Base-by-base conservation (phyloP, 2,888 invertebrate genomes). In the Papilio elwesi region DNA sequence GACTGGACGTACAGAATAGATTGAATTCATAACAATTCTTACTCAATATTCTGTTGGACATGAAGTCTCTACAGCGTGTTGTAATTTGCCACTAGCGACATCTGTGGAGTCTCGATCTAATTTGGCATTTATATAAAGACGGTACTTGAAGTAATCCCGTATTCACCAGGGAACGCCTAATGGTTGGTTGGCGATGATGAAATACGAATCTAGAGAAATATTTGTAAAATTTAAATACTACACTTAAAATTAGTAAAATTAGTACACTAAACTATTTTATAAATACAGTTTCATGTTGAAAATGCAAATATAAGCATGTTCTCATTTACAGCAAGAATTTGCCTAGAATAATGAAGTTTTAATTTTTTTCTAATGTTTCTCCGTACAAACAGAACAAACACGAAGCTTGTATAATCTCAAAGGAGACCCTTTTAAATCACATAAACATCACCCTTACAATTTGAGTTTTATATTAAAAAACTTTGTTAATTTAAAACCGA, bases 381-480 rank as follows among this genome's bases (percentile, higher is more conserved):
- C n/a, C n/a, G 59, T 43, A 15, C 43, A 62, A 43, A 57, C 57
- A 36, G 36, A 57, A 57, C 57, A 57, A 43, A 62, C 59, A 62
- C 43, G 43, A 62, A 62, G 59, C 43, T 43, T n/a, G 13, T n/a
- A 12, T 43, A 62, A 62, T 62, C 59, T 62, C 59, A 62, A 62
- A 62, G 59, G 66, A 66, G 66, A 67, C 51, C 66, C 53, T 67
- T 53, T 52, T 52, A 52, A 67, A 67, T 67, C 66, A 52, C 43
- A 67, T 52, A 67, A 67, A 67, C 66, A 67, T 62, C 59, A 52
- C 51, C 66, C 66, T 67, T 67, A n/a, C 43, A 52, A 53, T 67
- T 67, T 67, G 66, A 67, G 66, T 67, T 67, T 67, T 67, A 66
- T 66, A 67, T 67, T 52, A 67, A 67, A 67, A 52, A 67, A 67